These are phyloP conservation scores for Fringilla coelebs DNA, from an alignment of 2,797 vertebrate species.

Conservation along the genomic window DNA sequence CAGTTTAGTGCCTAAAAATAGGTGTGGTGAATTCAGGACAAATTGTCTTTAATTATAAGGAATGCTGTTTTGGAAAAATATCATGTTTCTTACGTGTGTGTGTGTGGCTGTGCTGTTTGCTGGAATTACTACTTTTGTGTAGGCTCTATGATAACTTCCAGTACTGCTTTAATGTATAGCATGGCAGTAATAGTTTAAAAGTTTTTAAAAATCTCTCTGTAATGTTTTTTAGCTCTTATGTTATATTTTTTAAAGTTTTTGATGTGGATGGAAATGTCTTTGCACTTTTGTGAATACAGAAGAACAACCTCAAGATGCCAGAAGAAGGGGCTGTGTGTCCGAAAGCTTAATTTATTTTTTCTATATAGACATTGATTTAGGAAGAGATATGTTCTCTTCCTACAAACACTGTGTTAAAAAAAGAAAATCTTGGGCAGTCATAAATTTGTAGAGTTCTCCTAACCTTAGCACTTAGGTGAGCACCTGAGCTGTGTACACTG, in stretches of 20 bases:
- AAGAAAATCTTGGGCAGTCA: background rate
- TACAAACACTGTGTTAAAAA: background rate
- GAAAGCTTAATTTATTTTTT: background rate
- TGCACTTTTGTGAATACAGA: background rate
- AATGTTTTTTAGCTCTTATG: background rate
- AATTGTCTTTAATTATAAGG: background rate
- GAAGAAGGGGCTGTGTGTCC: background rate
- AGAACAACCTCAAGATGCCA: background rate
- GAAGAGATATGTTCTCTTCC: background rate
- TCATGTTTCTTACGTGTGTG: rapidly evolving
- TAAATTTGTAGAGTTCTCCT: background rate
- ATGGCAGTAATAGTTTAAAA: background rate
- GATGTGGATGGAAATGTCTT: background rate
- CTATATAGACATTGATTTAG: background rate
- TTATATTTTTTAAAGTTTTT: background rate
- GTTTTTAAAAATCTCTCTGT: rapidly evolving
- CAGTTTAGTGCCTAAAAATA: background rate
- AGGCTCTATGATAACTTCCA: background rate
- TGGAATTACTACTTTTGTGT: background rate
- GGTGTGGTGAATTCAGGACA: background rate
- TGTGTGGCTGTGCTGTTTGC: background rate
- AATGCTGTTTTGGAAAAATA: background rate
- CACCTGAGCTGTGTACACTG: background rate
- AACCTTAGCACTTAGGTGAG: background rate
- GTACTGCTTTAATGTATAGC: background rate